Conservation (phyloP, 2,113 vertebrate species). For the Crypturellus undulatus region DNA sequence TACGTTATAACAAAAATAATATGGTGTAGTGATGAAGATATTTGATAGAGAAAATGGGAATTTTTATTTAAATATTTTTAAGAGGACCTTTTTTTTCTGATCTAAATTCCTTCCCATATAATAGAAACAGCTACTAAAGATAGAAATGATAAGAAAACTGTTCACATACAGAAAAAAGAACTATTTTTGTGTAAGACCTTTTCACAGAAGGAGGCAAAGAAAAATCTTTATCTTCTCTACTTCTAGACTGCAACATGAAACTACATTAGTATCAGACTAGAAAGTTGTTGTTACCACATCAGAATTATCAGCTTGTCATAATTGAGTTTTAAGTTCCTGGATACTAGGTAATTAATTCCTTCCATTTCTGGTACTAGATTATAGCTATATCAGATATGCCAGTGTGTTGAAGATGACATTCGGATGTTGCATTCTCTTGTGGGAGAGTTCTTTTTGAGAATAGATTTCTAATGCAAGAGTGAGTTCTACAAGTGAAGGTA, state of each 20-base stretch:
- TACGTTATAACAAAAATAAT: neutral
- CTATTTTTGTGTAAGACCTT: neutral
- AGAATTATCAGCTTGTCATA: conserved; percentile 58
- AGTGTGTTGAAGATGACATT: conserved; percentile 35
- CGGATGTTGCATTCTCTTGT: conserved; percentile 17
- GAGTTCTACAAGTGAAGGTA: neutral
- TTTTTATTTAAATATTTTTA: conserved; percentile 9
- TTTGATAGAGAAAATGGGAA: neutral
- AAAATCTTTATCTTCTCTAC: neutral
- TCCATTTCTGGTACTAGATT: conserved; percentile 6
- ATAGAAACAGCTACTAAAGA: neutral
- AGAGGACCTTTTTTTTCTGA: neutral
- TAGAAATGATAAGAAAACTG: conserved; percentile 9
- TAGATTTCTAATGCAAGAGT: conserved; percentile 19
- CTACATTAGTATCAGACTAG: conserved; percentile 29
- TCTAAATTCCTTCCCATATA: neutral
- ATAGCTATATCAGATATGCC: neutral
- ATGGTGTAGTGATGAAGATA: neutral
- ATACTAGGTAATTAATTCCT: conserved; percentile 55
- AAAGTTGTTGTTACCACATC: conserved; percentile 38
- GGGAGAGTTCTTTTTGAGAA: neutral
- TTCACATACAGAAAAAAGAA: neutral
- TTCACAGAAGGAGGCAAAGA: neutral
- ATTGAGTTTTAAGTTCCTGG: conserved; percentile 31
- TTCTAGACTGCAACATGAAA: neutral